Conservation (phyloP, 2,888 invertebrate genomes). For the Mythimna loreyi region DNA sequence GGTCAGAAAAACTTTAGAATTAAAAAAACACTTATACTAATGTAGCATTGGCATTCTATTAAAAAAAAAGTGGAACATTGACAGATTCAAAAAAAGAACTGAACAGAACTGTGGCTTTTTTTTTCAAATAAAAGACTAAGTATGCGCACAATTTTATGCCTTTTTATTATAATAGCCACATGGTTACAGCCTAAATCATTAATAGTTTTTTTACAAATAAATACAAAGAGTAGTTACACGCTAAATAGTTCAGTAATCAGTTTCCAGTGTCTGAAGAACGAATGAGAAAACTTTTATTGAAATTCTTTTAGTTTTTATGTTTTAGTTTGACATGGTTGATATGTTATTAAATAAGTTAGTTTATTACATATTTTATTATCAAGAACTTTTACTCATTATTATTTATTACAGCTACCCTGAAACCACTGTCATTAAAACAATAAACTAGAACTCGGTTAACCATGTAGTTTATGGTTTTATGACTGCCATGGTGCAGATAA, state of each 20-base stretch:
- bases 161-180: background rate
- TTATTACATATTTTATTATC: background rate
- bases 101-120: too few relatives aligned
- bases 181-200: constrained; percentile 18
- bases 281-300: constrained; percentile 49
- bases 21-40: too few relatives aligned
- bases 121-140: too few relatives aligned
- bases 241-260: constrained; percentile 31
- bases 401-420: background rate
- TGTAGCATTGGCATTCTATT: too few relatives aligned
- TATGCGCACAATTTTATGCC: background rate
- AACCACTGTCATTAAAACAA: background rate
- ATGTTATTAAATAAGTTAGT: constrained; percentile 47
- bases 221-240: constrained; percentile 7
- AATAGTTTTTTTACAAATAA: constrained; percentile 1
- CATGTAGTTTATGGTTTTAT: too few relatives aligned
- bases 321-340: constrained; percentile 25
- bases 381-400: constrained; percentile 2
- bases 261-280: constrained; percentile 31
- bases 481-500: too few relatives aligned
- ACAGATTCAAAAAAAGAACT: too few relatives aligned
- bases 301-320: constrained; percentile 39
- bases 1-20: too few relatives aligned
- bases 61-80: too few relatives aligned
- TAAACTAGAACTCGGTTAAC: too few relatives aligned